Evolutionary conservation across 2,797 vertebrate species (phyloP).

Genomic region (Linurgus olivaceus): DNA sequence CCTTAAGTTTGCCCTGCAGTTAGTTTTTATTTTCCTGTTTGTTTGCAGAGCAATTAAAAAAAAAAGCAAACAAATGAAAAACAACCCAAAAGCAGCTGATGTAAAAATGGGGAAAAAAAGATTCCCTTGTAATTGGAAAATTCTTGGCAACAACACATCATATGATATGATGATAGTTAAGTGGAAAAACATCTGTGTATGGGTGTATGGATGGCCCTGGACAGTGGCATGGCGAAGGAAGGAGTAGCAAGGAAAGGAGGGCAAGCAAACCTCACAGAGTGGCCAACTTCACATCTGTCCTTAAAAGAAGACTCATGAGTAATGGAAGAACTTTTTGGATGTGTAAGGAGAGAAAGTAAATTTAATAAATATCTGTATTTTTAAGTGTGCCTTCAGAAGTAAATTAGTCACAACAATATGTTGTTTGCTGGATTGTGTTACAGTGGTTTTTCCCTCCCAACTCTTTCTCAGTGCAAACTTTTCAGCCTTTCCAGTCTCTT

Average conservation of each 20-base stretch:
- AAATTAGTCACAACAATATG: neutral
- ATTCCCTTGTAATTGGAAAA: neutral
- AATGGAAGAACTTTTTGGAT: neutral
- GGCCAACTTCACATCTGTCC: neutral
- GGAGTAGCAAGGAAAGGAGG: neutral
- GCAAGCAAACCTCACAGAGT: neutral
- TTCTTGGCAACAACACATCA: neutral
- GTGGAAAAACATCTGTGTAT: neutral
- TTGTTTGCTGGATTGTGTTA: neutral
- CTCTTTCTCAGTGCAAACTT: neutral
- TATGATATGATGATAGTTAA: neutral
- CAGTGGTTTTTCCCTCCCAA: neutral
- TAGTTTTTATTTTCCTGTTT: neutral
- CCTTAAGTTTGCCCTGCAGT: neutral
- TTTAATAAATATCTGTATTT: neutral
- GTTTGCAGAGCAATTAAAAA: neutral
- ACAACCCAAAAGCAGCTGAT: neutral
- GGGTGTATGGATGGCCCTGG: neutral
- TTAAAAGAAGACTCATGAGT: neutral
- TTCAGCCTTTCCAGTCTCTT: neutral
- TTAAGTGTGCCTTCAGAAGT: neutral
- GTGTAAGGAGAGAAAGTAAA: neutral
- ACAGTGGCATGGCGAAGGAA: neutral
- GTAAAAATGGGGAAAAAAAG: neutral
- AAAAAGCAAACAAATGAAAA: neutral